These are phyloP conservation scores for Picus viridis DNA, from an alignment of 2,797 vertebrate genomes.

Conservation along the genomic window DNA sequence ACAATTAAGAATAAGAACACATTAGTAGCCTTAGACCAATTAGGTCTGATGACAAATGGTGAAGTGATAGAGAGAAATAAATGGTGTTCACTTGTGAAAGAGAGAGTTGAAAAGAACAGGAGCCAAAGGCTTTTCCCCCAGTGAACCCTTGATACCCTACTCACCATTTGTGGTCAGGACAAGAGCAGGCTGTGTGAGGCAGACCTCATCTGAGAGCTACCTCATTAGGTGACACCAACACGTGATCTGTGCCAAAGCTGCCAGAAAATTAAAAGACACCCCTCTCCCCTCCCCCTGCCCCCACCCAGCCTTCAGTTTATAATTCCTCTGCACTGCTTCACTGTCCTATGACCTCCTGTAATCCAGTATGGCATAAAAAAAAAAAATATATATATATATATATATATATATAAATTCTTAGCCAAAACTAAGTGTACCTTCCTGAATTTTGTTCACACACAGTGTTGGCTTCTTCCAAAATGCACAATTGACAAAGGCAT, in stretches of 20 bases:
- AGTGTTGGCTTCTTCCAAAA: conserved; percentile 32
- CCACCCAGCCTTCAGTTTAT: not conserved
- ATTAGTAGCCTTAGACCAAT: not conserved
- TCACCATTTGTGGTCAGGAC: not conserved
- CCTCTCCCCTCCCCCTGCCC: too few species aligned
- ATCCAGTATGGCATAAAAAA: not conserved
- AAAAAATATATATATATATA: not conserved
- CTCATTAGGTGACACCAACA: not conserved
- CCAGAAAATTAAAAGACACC: not conserved
- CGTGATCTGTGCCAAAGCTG: not conserved
- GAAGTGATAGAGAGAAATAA: not conserved
- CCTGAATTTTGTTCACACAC: conserved; percentile 10
- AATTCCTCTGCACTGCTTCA: not conserved
- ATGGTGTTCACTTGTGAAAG: not conserved
- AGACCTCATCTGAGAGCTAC: not conserved
- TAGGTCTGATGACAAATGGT: not conserved
- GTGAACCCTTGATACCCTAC: not conserved
- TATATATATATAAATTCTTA: not conserved
- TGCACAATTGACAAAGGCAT: not conserved
- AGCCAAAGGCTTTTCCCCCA: not conserved
- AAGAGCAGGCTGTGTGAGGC: not conserved
- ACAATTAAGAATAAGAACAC: not conserved
- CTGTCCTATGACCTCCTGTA: not conserved
- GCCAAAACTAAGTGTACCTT: conserved; percentile 25
- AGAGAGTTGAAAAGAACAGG: not conserved